Conservation (phyloP, 2,888 invertebrate genomes). For the Macrophya annulata region DNA sequence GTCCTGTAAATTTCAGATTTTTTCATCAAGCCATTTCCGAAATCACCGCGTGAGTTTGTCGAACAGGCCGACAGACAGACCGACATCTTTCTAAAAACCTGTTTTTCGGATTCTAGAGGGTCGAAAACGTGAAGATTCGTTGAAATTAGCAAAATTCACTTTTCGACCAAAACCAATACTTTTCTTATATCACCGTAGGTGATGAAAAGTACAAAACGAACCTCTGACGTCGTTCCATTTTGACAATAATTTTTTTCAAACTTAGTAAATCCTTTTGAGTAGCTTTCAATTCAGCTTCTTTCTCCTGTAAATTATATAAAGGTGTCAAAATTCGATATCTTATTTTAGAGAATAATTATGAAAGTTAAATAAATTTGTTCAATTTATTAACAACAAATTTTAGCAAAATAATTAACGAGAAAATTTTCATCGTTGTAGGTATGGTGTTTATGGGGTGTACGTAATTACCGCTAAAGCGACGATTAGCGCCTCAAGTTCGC, state of each 20-base stretch:
- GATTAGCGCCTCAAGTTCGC: slow-evolving; percentile 67
- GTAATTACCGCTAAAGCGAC: slow-evolving; percentile 65
- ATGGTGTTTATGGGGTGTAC: background rate
- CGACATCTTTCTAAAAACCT: too few species aligned
- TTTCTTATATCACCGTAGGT: too few species aligned
- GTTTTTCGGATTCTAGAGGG: too few species aligned
- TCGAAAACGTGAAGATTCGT: too few species aligned
- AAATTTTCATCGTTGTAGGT: background rate
- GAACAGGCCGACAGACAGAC: too few species aligned
- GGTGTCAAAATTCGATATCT: background rate
- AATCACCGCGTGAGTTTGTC: too few species aligned
- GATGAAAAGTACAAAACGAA: too few species aligned
- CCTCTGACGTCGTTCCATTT: slow-evolving; percentile 65
- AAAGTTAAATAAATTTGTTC: background rate
- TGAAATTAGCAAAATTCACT: too few species aligned
- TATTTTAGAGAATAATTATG: background rate
- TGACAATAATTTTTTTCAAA: slow-evolving; percentile 66
- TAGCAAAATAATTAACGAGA: background rate
- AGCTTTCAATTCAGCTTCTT: slow-evolving; percentile 66
- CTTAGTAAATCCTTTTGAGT: slow-evolving; percentile 65
- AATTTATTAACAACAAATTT: background rate
- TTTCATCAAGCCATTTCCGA: too few species aligned
- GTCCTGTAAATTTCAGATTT: too few species aligned
- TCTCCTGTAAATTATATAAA: slow-evolving; percentile 62
- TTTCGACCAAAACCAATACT: too few species aligned